Percentiles rank a stretch among this genome's conserved stretches.
Conservation (phyloP, 2,797 vertebrate genomes). For the Crossoptilon crossoptilon region DNA sequence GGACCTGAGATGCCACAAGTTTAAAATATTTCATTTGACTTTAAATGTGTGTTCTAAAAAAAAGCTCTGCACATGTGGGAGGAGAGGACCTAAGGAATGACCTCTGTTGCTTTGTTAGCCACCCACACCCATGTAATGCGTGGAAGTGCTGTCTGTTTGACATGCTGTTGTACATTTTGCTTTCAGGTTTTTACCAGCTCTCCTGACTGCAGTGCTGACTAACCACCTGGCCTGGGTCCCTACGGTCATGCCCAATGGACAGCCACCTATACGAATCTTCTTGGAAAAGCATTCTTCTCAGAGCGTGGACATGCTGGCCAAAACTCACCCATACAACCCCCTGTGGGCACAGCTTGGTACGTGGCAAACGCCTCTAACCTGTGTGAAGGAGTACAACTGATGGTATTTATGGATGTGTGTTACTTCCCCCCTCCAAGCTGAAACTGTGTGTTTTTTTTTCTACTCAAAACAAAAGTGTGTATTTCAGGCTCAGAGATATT, state of each 20-base stretch:
- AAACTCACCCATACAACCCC: conserved; percentile 98
- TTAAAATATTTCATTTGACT: background rate
- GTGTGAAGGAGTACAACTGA: accelerated
- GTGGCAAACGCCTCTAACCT: background rate
- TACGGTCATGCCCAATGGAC: conserved; percentile 98
- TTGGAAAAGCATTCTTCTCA: conserved; percentile 98
- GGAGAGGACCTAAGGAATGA: background rate
- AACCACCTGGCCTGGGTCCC: conserved; percentile 99
- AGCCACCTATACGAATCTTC: conserved; percentile 97
- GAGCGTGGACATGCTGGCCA: conserved; percentile 97
- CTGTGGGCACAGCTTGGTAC: conserved; percentile 96
- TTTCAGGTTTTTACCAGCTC: conserved; percentile 94
- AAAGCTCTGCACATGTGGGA: background rate
- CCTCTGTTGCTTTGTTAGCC: background rate
- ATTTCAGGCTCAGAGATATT: background rate
- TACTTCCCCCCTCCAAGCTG: background rate
- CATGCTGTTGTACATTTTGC: background rate
- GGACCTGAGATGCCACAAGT: background rate
- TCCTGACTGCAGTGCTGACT: conserved; percentile 95
- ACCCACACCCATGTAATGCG: background rate
- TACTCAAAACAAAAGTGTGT: background rate
- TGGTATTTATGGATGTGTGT: background rate
- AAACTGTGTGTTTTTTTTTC: background rate
- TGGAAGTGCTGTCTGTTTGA: background rate
- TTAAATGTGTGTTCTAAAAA: background rate